These are phyloP conservation scores for Sphaerophoria rueppellii DNA, from an alignment of 2,888 invertebrate species.

Conservation along the genomic window DNA sequence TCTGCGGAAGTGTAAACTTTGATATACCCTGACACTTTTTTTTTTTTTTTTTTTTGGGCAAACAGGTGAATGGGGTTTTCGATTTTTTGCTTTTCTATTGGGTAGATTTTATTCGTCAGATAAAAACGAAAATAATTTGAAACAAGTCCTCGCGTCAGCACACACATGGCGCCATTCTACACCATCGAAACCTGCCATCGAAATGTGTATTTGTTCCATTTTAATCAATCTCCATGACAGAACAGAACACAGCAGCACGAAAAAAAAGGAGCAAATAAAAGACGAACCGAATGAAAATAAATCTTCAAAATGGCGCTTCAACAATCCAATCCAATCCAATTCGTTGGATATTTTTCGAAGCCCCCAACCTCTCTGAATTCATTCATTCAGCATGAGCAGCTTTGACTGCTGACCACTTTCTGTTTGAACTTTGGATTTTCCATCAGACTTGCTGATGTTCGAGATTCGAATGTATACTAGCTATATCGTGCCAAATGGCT, in stretches of 20 bases:
- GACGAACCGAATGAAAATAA: conserved; percentile 27
- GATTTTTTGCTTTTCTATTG: conserved; percentile 3
- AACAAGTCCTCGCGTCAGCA: conserved; percentile 52
- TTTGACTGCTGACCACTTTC: conserved; percentile 67
- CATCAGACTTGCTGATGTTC: conserved; percentile 60
- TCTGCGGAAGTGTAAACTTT: conserved; percentile 70
- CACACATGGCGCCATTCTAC: conserved; percentile 25
- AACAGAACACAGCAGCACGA: neutral
- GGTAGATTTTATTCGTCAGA: conserved; percentile 63
- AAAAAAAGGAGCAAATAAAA: conserved; percentile 21
- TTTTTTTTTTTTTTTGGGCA: neutral
- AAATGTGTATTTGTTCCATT: conserved; percentile 48
- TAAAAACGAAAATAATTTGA: conserved; percentile 30
- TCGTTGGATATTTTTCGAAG: conserved; percentile 25
- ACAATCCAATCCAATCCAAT: conserved; percentile 60
- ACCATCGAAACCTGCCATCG: conserved; percentile 7
- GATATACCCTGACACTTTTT: conserved; percentile 69
- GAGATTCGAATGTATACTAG: no score
- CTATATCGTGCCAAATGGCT: conserved; percentile 53
- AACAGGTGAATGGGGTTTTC: conserved; percentile 60
- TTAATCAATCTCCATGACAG: conserved; percentile 63
- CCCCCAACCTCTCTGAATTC: neutral
- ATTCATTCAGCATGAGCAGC: conserved; percentile 20
- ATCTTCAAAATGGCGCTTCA: conserved; percentile 70
- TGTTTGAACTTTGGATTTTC: conserved; percentile 74